A percentile compares a stretch with the other conserved stretches of the same genome.
These are phyloP conservation scores for Heterocephalus glaber DNA, from an alignment of 2,113 vertebrate genomes.

Conservation along the genomic window DNA sequence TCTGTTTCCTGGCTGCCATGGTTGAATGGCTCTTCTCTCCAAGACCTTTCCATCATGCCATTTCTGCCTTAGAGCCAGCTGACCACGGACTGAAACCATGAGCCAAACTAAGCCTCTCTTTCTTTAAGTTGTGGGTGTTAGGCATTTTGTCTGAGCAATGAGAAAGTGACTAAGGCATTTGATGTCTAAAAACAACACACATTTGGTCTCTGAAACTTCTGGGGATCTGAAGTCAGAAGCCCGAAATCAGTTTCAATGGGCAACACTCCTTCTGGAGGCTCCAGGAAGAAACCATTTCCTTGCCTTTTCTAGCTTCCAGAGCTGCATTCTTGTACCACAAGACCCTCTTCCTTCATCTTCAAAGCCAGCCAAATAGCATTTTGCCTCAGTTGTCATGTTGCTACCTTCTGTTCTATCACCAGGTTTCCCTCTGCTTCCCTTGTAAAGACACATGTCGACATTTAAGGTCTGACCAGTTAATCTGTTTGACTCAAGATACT, in stretches of 20 bases:
- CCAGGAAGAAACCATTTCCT: neutral
- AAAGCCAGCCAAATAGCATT: neutral
- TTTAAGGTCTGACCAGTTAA: neutral
- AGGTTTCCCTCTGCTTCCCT: neutral
- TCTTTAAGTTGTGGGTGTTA: neutral
- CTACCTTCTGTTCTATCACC: neutral
- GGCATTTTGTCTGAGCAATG: neutral
- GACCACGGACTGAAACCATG: neutral
- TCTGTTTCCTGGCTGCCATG: neutral
- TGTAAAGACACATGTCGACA: neutral
- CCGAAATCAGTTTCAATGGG: neutral
- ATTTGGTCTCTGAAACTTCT: neutral
- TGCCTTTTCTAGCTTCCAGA: neutral
- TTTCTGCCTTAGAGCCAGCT: neutral
- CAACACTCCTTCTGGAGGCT: neutral
- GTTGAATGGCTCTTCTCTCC: neutral
- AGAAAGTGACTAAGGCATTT: neutral
- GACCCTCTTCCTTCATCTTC: neutral
- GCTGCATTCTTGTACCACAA: neutral
- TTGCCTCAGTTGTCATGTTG: neutral
- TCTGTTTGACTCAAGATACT: neutral
- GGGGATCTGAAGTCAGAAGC: neutral
- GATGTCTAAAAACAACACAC: neutral
- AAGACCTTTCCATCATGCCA: neutral
- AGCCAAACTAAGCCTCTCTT: neutral